phyloP scores from a whole-genome alignment of 2,888 invertebrate species.

The Drosophila vallismaia region DNA sequence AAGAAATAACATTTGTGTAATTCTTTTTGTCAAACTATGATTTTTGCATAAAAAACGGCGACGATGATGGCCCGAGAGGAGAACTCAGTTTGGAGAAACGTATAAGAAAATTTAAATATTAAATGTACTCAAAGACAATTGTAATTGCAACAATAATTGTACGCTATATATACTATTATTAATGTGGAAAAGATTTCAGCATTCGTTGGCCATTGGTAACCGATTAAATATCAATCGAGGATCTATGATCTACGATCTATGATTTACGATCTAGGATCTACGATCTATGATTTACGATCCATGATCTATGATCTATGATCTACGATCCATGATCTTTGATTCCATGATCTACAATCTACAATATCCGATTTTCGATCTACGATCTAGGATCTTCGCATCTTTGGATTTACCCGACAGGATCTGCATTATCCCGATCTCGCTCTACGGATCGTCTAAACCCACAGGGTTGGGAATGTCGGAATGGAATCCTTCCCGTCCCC shows the following conservation, averaged over 20 bases:
- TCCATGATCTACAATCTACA: too few species aligned
- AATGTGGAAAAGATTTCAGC: constrained; percentile 55
- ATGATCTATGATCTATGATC: background rate
- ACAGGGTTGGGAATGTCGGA: constrained; percentile 1
- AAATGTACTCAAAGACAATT: constrained; percentile 83
- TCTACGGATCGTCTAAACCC: background rate
- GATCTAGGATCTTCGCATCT: background rate
- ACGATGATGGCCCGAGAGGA: constrained; percentile 35
- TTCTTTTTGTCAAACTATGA: constrained; percentile 74
- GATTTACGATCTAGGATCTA: background rate
- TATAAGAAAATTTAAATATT: constrained; percentile 73
- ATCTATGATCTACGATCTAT: constrained; percentile 12
- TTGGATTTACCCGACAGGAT: constrained; percentile 1
- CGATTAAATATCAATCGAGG: constrained; percentile 1
- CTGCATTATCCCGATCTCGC: background rate
- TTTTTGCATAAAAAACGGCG: constrained; percentile 65
- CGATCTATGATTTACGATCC: background rate
- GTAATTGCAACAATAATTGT: constrained; percentile 84
- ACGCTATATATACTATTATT: constrained; percentile 81
- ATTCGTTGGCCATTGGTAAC: constrained; percentile 26
- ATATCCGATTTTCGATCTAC: background rate
- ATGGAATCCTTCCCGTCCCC: constrained; percentile 4
- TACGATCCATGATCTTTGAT: too few species aligned
- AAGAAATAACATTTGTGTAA: constrained; percentile 59
- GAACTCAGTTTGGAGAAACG: constrained; percentile 51